These are phyloP conservation scores for Willisornis vidua DNA, from an alignment of 2,113 vertebrate genomes.

Conservation along the genomic window DNA sequence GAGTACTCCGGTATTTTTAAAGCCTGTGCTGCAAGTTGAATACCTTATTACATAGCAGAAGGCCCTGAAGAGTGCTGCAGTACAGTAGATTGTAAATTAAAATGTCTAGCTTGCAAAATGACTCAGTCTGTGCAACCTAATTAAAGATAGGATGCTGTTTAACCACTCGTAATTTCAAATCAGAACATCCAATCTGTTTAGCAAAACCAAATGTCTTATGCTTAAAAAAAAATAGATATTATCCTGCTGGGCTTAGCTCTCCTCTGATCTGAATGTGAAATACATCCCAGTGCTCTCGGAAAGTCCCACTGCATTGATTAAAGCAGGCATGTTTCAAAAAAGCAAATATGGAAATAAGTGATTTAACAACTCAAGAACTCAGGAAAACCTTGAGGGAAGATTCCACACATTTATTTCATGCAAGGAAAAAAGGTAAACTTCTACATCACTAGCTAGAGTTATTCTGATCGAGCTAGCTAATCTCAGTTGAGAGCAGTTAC, in stretches of 20 bases:
- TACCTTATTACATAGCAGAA: constrained; percentile 64
- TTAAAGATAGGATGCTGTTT: constrained; percentile 66
- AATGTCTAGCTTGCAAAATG: constrained; percentile 74
- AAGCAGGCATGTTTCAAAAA: background rate
- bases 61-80: constrained; percentile 76
- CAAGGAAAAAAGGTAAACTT: background rate
- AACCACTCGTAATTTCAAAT: constrained; percentile 66
- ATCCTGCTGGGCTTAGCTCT: constrained; percentile 40
- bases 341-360: constrained; percentile 36
- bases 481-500: background rate
- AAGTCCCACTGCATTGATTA: background rate
- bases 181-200: constrained; percentile 68
- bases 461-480: background rate
- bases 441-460: background rate
- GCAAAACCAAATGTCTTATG: constrained; percentile 50
- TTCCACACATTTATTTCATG: background rate
- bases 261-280: constrained; percentile 37
- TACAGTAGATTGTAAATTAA: constrained; percentile 79
- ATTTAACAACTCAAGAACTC: constrained; percentile 21
- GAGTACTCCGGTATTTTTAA: constrained; percentile 58
- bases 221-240: background rate
- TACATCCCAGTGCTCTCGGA: background rate
- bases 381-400: constrained; percentile 26
- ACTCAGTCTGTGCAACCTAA: constrained; percentile 72
- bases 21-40: constrained; percentile 60